These are phyloP conservation scores for Myrmecobius fasciatus DNA, from an alignment of 2,113 vertebrate species.

Conservation along the genomic window DNA sequence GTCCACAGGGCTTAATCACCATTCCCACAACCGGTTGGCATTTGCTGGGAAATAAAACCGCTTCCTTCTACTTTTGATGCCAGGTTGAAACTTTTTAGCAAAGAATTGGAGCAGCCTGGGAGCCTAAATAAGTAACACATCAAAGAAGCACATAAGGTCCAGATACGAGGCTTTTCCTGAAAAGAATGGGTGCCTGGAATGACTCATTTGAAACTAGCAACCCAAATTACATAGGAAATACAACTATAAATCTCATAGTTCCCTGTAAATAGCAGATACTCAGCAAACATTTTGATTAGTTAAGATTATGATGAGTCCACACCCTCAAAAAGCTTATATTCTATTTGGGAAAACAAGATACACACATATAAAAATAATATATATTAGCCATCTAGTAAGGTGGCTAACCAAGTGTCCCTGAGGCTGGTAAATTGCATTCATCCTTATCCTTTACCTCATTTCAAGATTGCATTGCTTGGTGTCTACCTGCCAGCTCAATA, in stretches of 20 bases:
- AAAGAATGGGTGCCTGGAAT: neutral
- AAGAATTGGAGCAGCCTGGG: neutral
- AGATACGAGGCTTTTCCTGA: constrained; percentile 76
- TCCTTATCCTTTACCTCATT: neutral
- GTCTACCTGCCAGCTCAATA: neutral
- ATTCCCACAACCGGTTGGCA: neutral
- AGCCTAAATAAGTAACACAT: neutral
- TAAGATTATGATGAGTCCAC: neutral
- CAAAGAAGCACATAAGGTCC: constrained; percentile 65
- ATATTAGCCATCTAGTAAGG: neutral
- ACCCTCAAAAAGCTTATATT: neutral
- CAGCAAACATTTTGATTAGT: neutral
- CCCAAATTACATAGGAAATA: neutral
- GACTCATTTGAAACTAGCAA: neutral
- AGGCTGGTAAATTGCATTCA: neutral
- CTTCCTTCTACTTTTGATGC: neutral
- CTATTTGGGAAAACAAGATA: neutral
- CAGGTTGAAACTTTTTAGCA: neutral
- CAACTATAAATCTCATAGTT: neutral
- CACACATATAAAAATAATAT: neutral
- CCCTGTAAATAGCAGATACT: neutral
- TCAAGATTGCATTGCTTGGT: neutral
- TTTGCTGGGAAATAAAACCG: neutral
- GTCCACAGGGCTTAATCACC: neutral
- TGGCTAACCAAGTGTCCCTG: neutral